Base-by-base conservation (phyloP, 2,113 vertebrate species). In the Paraplagusia blochii region DNA sequence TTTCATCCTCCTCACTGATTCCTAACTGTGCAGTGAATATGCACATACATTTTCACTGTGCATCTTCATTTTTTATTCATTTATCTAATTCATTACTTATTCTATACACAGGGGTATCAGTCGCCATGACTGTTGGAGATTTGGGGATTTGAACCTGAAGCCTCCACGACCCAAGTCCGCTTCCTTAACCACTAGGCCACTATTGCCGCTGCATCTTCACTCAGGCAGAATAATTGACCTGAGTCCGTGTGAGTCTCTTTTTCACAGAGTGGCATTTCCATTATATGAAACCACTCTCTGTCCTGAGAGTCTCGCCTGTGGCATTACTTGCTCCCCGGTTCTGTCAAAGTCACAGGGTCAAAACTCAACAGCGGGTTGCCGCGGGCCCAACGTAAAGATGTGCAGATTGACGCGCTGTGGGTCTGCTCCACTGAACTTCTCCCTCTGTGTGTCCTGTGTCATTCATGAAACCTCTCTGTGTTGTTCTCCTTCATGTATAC, bases 191-290 rank as follows among this genome's bases (percentile, higher is more conserved):
- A n/a, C n/a, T n/a, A n/a, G n/a, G n/a, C n/a, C n/a, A n/a, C n/a
- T n/a, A n/a, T n/a, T n/a, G n/a, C n/a, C n/a, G n/a, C n/a, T 4
- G 38, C 38, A 40, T 66, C 76, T 61, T 63, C 52, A 55, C 59
- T 47, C 66, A 48, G 46, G 47, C 74, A 68, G 65, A 74, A 80
- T 63, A 63, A 77, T 71, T 65, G 71, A 81, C 62, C 55, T 13
- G 42, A 35, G 51, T 38, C 38, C 39, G 52, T 29, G 40, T 55
- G 10, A 13, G 36, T 39, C 35, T 50, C 16, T 17, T 36, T 49
- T 52, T 34, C 51, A 64, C 22, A 15, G 47, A 44, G 36, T 33
- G 36, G 17, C 8, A 40, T 51, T 72, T 74, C 63, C 48, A 57
- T 67, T 53, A 63, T 44, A 50, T 35, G 44, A 16, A 0, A 29